Conservation (phyloP, 2,888 invertebrate species). For the Nomada goodeniana region DNA sequence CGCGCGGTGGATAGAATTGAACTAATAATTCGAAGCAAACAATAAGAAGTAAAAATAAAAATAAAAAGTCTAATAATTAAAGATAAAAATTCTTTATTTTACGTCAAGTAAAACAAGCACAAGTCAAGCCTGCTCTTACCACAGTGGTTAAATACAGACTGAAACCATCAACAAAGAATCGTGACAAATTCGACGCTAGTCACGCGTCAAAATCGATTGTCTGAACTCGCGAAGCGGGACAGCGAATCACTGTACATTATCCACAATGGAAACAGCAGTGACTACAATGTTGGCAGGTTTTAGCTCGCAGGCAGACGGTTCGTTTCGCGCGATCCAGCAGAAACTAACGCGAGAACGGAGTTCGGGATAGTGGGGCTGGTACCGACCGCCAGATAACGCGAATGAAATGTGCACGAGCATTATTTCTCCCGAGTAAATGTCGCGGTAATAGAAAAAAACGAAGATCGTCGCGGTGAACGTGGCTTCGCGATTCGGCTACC, state of each 20-base stretch:
- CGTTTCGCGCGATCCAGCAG: constrained; percentile 22
- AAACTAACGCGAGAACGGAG: constrained; percentile 40
- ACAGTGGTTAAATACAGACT: no score
- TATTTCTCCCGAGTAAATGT: constrained; percentile 76
- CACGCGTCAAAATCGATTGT: neutral
- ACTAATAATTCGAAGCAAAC: no score
- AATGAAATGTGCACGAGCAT: constrained; percentile 74
- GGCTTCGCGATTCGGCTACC: constrained; percentile 8
- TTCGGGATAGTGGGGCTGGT: constrained; percentile 8
- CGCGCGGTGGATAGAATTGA: no score
- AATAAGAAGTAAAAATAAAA: no score
- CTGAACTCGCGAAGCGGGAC: no score
- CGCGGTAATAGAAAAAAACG: constrained; percentile 72
- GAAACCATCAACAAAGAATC: neutral
- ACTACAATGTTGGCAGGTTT: constrained; percentile 41
- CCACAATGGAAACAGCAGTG: constrained; percentile 65
- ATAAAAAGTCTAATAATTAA: no score
- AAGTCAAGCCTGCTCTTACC: no score
- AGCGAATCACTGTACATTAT: no score
- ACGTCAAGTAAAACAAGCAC: no score
- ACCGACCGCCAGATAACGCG: constrained; percentile 72
- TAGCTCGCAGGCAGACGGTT: neutral
- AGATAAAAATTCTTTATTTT: no score
- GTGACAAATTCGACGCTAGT: neutral
- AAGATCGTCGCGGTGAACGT: neutral